Conservation (phyloP, 1,140 invertebrate genomes). For the Chironomus tepperi region DNA sequence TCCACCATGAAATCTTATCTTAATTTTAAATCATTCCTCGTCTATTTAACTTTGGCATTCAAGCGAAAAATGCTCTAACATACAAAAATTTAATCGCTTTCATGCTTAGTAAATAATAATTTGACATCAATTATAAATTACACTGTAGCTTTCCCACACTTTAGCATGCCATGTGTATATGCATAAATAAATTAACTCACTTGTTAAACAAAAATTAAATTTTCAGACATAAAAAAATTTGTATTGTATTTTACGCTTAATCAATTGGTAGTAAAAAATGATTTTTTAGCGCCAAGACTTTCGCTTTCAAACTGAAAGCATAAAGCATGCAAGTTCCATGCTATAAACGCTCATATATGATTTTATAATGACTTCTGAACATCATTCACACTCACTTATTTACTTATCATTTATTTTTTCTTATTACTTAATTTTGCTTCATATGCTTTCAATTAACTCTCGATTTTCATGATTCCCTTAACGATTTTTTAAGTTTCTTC, state of each 20-base stretch:
- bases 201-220: too few relatives aligned
- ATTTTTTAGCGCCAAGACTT: background rate
- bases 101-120: too few relatives aligned
- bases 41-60: too few relatives aligned
- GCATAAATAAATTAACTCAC: too few relatives aligned
- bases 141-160: too few relatives aligned
- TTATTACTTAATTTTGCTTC: background rate
- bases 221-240: background rate
- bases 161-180: too few relatives aligned
- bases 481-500: too few relatives aligned
- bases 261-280: background rate
- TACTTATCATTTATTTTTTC: background rate
- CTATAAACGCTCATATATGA: background rate
- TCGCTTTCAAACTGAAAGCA: background rate
- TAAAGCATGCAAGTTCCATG: background rate
- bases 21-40: too few relatives aligned
- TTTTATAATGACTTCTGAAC: background rate
- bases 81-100: too few relatives aligned
- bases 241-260: background rate
- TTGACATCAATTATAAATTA: too few relatives aligned
- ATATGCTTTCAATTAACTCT: conserved; percentile 3
- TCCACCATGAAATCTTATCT: too few relatives aligned
- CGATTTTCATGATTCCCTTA: background rate
- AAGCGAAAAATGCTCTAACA: too few relatives aligned
- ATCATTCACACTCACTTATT: background rate